Evolutionary conservation across 2,797 vertebrate species (phyloP).

Genomic region (Gambusia yucatana): DNA sequence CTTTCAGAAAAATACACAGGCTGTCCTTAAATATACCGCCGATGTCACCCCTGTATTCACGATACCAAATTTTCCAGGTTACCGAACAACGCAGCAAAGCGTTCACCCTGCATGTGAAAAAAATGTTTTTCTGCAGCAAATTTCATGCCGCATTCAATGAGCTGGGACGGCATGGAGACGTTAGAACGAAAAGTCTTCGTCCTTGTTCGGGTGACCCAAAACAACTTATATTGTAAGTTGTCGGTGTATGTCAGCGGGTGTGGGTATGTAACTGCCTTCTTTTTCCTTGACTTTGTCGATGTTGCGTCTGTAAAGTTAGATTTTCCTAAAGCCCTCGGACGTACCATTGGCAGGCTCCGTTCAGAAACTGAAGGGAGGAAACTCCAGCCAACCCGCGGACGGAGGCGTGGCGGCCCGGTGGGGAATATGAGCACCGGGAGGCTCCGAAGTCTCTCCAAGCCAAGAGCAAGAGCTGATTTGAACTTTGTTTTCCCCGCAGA

Average conservation of each 20-base stretch:
- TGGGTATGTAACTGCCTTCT: background rate
- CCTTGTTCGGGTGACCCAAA: background rate
- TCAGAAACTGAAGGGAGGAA: background rate
- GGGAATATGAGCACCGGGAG: slow-evolving; percentile 39
- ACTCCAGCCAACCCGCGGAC: slow-evolving; percentile 45
- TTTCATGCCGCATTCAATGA: background rate
- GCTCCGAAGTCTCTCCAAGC: background rate
- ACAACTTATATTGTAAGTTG: background rate
- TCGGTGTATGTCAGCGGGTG: background rate
- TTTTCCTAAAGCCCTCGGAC: slow-evolving; percentile 22
- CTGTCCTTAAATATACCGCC: background rate
- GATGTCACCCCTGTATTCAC: background rate
- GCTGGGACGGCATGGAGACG: too few relatives aligned
- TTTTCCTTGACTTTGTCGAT: too few relatives aligned
- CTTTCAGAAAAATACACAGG: background rate
- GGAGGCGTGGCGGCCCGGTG: slow-evolving; percentile 52
- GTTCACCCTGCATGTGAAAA: background rate
- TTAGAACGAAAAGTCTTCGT: background rate
- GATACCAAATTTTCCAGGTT: background rate
- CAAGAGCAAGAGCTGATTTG: background rate
- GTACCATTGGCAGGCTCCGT: slow-evolving; percentile 5
- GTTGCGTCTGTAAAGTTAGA: background rate
- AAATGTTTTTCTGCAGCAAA: background rate
- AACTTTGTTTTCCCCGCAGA: background rate
- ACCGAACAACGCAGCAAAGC: background rate